These are phyloP conservation scores for Standfussiana lucernea DNA, from an alignment of 2,888 invertebrate species.

Conservation along the genomic window DNA sequence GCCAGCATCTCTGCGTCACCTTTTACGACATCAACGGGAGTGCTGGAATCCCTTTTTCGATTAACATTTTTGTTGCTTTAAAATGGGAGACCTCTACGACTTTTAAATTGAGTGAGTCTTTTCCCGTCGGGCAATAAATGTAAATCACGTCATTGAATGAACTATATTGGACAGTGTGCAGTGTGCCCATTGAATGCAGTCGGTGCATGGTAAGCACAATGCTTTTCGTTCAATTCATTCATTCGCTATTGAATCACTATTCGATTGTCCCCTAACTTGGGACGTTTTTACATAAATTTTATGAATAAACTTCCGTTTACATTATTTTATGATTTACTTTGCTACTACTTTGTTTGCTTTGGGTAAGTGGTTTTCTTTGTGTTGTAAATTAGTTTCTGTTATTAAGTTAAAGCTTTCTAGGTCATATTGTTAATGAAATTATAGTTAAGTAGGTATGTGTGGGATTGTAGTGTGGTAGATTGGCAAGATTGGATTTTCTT, in stretches of 20 bases:
- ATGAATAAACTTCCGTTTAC: slow-evolving; percentile 68
- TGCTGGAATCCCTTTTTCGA: slow-evolving; percentile 53
- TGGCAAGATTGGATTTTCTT: background rate
- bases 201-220: slow-evolving; percentile 84
- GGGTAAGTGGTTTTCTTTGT: slow-evolving; percentile 40
- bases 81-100: slow-evolving; percentile 66
- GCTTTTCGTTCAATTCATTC: slow-evolving; percentile 82
- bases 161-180: slow-evolving; percentile 80
- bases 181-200: slow-evolving; percentile 81
- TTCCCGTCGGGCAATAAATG: slow-evolving; percentile 80
- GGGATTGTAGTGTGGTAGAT: background rate
- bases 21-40: slow-evolving; percentile 54
- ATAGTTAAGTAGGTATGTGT: background rate
- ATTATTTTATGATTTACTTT: slow-evolving; percentile 58
- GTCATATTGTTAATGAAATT: slow-evolving; percentile 16
- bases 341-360: slow-evolving; percentile 45
- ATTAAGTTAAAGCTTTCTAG: slow-evolving; percentile 8
- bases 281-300: slow-evolving; percentile 78
- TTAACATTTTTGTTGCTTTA: slow-evolving; percentile 55
- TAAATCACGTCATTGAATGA: slow-evolving; percentile 85
- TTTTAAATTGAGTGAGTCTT: slow-evolving; percentile 79
- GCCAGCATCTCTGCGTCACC: slow-evolving; percentile 26
- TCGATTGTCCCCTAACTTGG: slow-evolving; percentile 82
- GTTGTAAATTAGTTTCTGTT: slow-evolving; percentile 25
- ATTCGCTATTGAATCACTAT: slow-evolving; percentile 84